A percentile compares a stretch with the other conserved stretches of the same genome.
These are phyloP conservation scores for Drosophila stalkeri DNA, from an alignment of 2,888 invertebrate species.

Conservation along the genomic window DNA sequence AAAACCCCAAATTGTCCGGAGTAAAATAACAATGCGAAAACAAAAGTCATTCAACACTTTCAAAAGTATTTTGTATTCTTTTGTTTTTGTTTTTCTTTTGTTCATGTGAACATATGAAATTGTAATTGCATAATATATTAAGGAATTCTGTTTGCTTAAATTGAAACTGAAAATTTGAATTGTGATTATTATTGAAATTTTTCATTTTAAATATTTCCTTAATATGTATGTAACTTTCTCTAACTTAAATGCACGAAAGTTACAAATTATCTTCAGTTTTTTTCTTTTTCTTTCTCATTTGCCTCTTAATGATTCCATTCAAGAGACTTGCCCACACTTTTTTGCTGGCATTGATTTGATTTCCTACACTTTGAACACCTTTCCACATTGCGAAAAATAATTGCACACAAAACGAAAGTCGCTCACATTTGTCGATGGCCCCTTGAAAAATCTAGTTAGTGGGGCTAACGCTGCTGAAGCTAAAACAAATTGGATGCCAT, in stretches of 20 bases:
- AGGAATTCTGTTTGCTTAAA: no score
- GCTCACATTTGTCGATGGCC: neutral
- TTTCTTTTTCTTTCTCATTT: constrained; percentile 5
- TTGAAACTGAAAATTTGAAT: no score
- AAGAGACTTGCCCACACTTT: constrained; percentile 32
- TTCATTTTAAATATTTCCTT: neutral
- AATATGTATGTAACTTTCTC: neutral
- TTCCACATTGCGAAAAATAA: constrained; percentile 48
- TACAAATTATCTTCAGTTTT: constrained; percentile 16
- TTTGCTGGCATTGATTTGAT: constrained; percentile 48
- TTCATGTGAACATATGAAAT: constrained; percentile 5
- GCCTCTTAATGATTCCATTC: constrained; percentile 48
- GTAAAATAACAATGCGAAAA: constrained; percentile 26
- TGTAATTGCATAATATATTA: constrained; percentile 53
- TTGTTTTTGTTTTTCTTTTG: neutral
- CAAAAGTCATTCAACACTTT: constrained; percentile 35
- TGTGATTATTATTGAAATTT: neutral
- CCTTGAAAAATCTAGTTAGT: constrained; percentile 30
- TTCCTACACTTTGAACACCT: constrained; percentile 53
- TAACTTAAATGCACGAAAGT: constrained; percentile 26
- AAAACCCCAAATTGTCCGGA: constrained; percentile 18
- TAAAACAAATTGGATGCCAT: constrained; percentile 62
- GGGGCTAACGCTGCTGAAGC: constrained; percentile 22
- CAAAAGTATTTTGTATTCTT: constrained; percentile 12
- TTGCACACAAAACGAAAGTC: constrained; percentile 45